phyloP scores from a whole-genome alignment of 2,888 invertebrate species.

The Labia minor region DNA sequence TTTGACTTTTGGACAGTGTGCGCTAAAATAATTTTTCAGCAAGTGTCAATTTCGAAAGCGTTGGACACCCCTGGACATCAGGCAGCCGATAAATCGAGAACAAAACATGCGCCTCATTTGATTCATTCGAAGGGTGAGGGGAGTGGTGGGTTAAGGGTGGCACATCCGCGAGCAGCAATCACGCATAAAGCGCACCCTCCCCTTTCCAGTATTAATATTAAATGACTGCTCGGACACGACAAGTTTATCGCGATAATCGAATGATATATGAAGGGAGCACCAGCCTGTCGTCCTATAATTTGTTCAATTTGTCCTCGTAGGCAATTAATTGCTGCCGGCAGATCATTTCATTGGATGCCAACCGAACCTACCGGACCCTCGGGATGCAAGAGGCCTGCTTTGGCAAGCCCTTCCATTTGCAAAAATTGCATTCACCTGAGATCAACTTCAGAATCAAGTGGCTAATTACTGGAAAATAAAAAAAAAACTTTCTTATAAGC shows the following conservation, averaged over 20 bases:
- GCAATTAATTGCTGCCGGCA: conserved; percentile 8
- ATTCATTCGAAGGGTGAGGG: background rate
- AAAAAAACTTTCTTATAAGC: too few species aligned
- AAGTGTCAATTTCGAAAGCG: background rate
- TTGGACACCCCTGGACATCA: background rate
- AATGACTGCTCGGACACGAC: conserved; percentile 8
- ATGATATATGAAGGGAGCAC: conserved; percentile 7
- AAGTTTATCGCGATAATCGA: conserved; percentile 3
- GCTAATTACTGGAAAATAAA: too few species aligned
- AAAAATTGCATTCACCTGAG: too few species aligned
- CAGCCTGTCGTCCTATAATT: conserved; percentile 8
- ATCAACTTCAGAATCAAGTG: too few species aligned
- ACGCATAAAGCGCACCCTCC: conserved; percentile 2
- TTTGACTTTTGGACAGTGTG: too few species aligned
- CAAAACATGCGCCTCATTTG: conserved; percentile 8
- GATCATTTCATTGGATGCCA: background rate
- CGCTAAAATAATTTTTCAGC: too few species aligned
- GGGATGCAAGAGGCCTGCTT: background rate
- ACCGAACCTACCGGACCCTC: background rate
- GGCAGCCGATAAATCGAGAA: background rate
- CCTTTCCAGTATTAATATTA: conserved; percentile 1
- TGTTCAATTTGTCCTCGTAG: background rate
- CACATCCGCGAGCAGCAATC: conserved; percentile 13
- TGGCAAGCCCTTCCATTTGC: background rate
- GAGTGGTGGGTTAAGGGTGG: background rate